Percentiles rank a stretch among this genome's conserved stretches.
These are phyloP conservation scores for Diglossa cyanea DNA, from an alignment of 2,797 vertebrate genomes.

Conservation along the genomic window DNA sequence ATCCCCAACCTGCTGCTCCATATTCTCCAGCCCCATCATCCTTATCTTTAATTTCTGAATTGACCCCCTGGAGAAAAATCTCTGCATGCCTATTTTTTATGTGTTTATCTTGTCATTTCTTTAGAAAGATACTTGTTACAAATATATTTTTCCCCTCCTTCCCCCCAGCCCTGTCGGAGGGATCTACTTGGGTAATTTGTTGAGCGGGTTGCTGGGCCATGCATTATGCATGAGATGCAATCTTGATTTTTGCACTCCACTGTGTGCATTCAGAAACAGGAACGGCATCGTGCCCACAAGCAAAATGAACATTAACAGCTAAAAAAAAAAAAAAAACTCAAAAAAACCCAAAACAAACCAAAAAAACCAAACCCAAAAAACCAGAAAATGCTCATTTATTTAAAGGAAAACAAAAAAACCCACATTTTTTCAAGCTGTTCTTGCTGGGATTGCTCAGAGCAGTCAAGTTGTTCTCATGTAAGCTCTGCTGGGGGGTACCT, in stretches of 20 bases:
- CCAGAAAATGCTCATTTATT: not conserved
- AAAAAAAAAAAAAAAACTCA: not conserved
- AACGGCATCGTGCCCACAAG: not conserved
- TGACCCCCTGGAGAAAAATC: not conserved
- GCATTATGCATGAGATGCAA: constrained; percentile 63
- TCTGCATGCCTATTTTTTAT: not conserved
- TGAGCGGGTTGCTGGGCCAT: constrained; percentile 30
- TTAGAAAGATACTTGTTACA: constrained; percentile 7
- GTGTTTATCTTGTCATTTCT: constrained; percentile 7
- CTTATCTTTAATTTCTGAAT: not conserved
- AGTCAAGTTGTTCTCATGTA: not conserved
- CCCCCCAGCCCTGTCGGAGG: not conserved
- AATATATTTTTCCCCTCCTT: not conserved
- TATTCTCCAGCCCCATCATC: not conserved
- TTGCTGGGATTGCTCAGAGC: not conserved
- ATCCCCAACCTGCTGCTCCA: not conserved
- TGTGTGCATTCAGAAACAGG: constrained; percentile 26
- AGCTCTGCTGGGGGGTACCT: not conserved
- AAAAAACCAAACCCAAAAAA: not conserved
- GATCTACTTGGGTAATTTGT: constrained; percentile 25
- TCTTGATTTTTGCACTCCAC: constrained; percentile 44
- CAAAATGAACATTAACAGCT: constrained; percentile 13
- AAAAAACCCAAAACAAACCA: not conserved
- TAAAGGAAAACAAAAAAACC: not conserved
- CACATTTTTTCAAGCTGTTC: not conserved